phyloP scores from a whole-genome alignment of 1,140 invertebrate genomes.

The Araneus ventricosus region DNA sequence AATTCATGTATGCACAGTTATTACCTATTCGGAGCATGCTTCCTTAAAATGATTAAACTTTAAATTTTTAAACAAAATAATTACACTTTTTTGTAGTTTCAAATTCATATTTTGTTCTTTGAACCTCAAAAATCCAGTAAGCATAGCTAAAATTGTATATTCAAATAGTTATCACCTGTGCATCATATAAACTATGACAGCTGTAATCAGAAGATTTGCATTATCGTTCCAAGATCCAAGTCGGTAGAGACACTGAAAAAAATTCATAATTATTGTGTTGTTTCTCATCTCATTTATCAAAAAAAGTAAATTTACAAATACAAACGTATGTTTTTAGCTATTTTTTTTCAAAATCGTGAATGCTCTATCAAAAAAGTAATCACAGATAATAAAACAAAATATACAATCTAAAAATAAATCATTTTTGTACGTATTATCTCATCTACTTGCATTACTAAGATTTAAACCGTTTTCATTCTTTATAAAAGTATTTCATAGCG shows the following conservation, averaged over 20 bases:
- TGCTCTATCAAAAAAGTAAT: neutral
- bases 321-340: neutral
- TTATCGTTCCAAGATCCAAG: slow-evolving; percentile 72
- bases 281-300: neutral
- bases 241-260: slow-evolving; percentile 76
- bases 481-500: too few relatives aligned
- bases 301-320: neutral
- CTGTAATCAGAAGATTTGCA: slow-evolving; percentile 71
- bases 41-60: too few relatives aligned
- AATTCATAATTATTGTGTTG: neutral
- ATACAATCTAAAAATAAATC: neutral
- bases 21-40: too few relatives aligned
- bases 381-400: neutral
- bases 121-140: too few relatives aligned
- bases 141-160: too few relatives aligned
- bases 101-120: too few relatives aligned
- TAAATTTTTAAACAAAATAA: too few relatives aligned
- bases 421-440: too few relatives aligned
- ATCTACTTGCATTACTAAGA: too few relatives aligned
- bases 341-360: neutral
- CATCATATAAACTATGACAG: slow-evolving; percentile 51
- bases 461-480: too few relatives aligned
- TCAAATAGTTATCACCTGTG: slow-evolving; percentile 48
- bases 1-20: too few relatives aligned
- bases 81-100: too few relatives aligned